A percentile compares a stretch with the other conserved stretches of the same genome.
Conservation (phyloP, 2,797 vertebrate species). For the Menidia menidia region DNA sequence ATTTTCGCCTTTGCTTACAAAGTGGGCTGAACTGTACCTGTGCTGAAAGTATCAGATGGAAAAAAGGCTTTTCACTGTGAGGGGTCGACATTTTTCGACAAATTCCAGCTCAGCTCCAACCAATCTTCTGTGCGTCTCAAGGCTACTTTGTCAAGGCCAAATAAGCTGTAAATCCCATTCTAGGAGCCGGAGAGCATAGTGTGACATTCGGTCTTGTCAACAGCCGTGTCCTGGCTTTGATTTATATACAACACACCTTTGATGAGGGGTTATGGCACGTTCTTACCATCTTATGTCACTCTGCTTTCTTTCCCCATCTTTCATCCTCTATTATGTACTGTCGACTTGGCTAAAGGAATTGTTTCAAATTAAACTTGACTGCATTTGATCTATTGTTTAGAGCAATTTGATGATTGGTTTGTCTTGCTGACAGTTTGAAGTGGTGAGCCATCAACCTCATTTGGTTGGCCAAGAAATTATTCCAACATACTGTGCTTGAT, state of each 20-base stretch:
- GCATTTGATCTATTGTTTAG: background rate
- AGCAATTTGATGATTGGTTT: background rate
- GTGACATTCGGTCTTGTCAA: constrained; percentile 25
- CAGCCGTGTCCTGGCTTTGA: constrained; percentile 30
- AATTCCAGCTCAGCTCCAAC: constrained; percentile 15
- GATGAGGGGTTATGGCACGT: constrained; percentile 39
- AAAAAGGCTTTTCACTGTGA: constrained; percentile 5
- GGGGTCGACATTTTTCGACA: constrained; percentile 1
- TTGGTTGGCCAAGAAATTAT: background rate
- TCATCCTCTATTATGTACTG: background rate
- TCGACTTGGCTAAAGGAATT: background rate
- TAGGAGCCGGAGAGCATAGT: constrained; percentile 12
- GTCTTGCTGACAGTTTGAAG: background rate
- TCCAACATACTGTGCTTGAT: background rate
- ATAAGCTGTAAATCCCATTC: constrained; percentile 42
- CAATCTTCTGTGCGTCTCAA: constrained; percentile 17
- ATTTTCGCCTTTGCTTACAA: constrained; percentile 8
- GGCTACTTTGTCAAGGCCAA: constrained; percentile 45
- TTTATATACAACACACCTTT: constrained; percentile 32
- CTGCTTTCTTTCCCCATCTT: background rate
- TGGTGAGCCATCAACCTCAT: constrained; percentile 7
- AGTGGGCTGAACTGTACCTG: constrained; percentile 12
- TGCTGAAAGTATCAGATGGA: constrained; percentile 14
- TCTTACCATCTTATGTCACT: constrained; percentile 22
- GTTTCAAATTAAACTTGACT: background rate